Conservation (phyloP, 2,888 invertebrate species). For the Agapostemon virescens region DNA sequence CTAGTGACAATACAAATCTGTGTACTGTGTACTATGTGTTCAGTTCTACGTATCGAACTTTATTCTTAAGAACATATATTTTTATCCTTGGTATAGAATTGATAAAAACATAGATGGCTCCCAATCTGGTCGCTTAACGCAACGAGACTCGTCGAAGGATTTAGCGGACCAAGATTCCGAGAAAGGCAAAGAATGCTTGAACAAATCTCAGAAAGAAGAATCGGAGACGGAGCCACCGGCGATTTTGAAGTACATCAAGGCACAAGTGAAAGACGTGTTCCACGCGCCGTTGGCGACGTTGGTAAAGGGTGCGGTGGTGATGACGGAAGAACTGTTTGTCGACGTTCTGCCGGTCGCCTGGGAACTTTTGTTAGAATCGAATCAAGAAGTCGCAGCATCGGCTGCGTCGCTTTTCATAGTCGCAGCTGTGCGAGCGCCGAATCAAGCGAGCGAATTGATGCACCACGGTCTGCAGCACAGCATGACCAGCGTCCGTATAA, state of each 20-base stretch:
- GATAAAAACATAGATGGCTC: conserved; percentile 82
- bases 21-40: not conserved
- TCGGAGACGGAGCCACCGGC: conserved; percentile 84
- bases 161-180: conserved; percentile 82
- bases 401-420: conserved; percentile 95
- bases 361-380: conserved; percentile 96
- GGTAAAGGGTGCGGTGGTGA: conserved; percentile 93
- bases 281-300: conserved; percentile 93
- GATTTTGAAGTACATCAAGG: conserved; percentile 90
- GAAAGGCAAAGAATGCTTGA: conserved; percentile 76
- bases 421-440: conserved; percentile 94
- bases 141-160: conserved; percentile 82
- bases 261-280: conserved; percentile 92
- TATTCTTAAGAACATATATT: not conserved
- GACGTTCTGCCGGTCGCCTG: conserved; percentile 96
- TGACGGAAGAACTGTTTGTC: conserved; percentile 92
- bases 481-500: conserved; percentile 90
- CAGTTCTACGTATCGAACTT: not conserved
- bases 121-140: conserved; percentile 80
- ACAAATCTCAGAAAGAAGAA: conserved; percentile 75
- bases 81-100: conserved; percentile 75
- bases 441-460: conserved; percentile 94
- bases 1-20: not conserved
- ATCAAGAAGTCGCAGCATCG: conserved; percentile 91
- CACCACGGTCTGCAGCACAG: conserved; percentile 92